These are phyloP conservation scores for Cremastinae sp. DNA, from an alignment of 2,888 invertebrate genomes.

Conservation along the genomic window DNA sequence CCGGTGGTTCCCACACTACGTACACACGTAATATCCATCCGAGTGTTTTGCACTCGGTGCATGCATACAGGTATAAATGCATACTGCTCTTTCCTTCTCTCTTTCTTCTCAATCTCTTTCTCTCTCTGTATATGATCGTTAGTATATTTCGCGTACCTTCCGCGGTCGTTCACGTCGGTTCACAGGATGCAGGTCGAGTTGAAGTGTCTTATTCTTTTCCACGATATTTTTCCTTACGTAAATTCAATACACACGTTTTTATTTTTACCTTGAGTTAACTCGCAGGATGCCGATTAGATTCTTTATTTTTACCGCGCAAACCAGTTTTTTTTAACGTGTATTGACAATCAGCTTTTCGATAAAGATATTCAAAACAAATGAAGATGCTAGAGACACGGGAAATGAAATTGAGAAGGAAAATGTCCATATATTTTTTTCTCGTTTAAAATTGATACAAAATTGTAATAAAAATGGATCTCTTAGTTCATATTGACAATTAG, in stretches of 20 bases:
- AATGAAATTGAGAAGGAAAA: too few species aligned
- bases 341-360: too few species aligned
- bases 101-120: conserved; percentile 18
- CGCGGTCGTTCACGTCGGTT: conserved; percentile 56
- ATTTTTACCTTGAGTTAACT: not conserved
- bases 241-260: not conserved
- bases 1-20: conserved; percentile 35
- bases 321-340: too few species aligned
- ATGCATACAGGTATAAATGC: not conserved
- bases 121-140: conserved; percentile 38
- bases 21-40: conserved; percentile 35
- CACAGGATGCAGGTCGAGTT: conserved; percentile 46
- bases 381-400: too few species aligned
- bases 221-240: not conserved
- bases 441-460: too few species aligned
- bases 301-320: too few species aligned
- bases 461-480: too few species aligned
- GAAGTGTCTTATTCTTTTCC: conserved; percentile 12
- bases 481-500: too few species aligned
- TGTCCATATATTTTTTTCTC: too few species aligned
- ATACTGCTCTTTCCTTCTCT: conserved; percentile 3
- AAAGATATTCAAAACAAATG: too few species aligned
- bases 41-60: conserved; percentile 28
- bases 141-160: conserved; percentile 35
- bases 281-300: not conserved